A percentile compares a stretch with the other conserved stretches of the same genome.
Conservation (phyloP, 2,113 vertebrate genomes). For the Petromus typicus region DNA sequence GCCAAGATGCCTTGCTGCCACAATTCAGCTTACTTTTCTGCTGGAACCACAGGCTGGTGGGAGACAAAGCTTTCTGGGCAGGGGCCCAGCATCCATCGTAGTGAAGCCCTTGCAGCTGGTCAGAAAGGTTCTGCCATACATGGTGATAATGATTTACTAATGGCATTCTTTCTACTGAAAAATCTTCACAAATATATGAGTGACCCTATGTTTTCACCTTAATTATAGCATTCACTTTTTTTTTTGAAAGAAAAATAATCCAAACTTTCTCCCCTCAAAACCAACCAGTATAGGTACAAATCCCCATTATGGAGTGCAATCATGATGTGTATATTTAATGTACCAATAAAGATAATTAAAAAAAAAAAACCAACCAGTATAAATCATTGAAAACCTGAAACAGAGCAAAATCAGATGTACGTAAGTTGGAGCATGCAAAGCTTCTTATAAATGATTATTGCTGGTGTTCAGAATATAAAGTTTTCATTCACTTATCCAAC, state of each 20-base stretch:
- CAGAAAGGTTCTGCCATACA: not conserved
- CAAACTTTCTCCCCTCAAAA: not conserved
- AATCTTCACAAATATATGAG: not conserved
- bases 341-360: no score
- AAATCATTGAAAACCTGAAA: not conserved
- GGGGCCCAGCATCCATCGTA: not conserved
- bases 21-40: not conserved
- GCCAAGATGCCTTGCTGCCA: conserved; percentile 23
- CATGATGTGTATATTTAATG: no score
- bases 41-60: not conserved
- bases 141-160: not conserved
- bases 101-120: not conserved
- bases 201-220: not conserved
- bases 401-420: not conserved
- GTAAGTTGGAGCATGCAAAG: not conserved
- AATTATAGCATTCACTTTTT: not conserved
- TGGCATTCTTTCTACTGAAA: not conserved
- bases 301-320: no score
- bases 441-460: not conserved
- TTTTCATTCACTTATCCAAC: not conserved
- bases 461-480: not conserved
- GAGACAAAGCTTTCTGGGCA: not conserved
- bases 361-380: no score
- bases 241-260: not conserved
- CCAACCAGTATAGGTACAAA: not conserved